A percentile compares a stretch with the other conserved stretches of the same genome.
These are phyloP conservation scores for Penaeus monodon DNA, from an alignment of 2,888 invertebrate species.

Conservation along the genomic window DNA sequence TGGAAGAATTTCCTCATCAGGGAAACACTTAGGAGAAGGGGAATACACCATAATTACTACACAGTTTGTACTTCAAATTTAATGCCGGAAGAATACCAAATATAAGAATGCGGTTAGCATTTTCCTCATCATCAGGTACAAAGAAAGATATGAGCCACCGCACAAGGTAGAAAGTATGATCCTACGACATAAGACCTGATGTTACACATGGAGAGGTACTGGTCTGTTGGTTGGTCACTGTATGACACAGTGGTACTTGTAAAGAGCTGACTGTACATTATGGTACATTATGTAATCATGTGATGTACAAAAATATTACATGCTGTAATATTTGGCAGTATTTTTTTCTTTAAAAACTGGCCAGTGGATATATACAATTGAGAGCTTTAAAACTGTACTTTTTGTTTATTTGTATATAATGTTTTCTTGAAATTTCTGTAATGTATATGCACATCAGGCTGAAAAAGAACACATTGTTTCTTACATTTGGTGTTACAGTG, in stretches of 20 bases:
- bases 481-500: background rate
- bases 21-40: background rate
- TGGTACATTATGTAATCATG: background rate
- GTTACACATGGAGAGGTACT: conserved; percentile 16
- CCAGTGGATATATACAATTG: conserved; percentile 8
- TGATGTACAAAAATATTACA: too few relatives aligned
- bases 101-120: conserved; percentile 20
- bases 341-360: conserved; percentile 7
- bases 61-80: conserved; percentile 23
- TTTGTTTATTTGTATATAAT: too few relatives aligned
- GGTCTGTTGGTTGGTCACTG: background rate
- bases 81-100: conserved; percentile 27
- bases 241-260: background rate
- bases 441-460: background rate
- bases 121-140: conserved; percentile 27
- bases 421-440: background rate
- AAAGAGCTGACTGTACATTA: conserved; percentile 6
- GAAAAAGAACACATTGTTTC: background rate
- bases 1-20: conserved; percentile 3
- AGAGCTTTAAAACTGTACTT: too few relatives aligned
- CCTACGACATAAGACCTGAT: conserved; percentile 8
- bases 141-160: conserved; percentile 18
- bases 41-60: conserved; percentile 16
- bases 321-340: conserved; percentile 12
- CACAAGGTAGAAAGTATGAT: conserved; percentile 23